Evolutionary conservation across 1,140 invertebrate genomes (phyloP).

Genomic region (Akabosia matsudoensis): DNA sequence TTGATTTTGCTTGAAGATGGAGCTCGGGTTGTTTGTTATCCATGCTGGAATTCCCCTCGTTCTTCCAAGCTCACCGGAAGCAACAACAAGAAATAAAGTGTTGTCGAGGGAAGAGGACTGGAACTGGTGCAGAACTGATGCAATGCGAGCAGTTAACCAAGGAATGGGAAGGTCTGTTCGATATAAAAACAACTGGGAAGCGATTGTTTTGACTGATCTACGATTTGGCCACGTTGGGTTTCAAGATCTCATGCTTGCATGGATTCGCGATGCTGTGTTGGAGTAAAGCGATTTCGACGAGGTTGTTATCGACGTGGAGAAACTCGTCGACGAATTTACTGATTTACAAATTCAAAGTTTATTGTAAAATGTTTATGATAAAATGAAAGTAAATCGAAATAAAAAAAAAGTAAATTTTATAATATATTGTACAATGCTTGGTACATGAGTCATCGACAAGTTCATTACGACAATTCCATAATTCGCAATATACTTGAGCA

Average conservation of each 20-base stretch:
- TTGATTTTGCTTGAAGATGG: constrained; percentile 63
- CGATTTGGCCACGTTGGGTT: constrained; percentile 54
- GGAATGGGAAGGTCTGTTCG: constrained; percentile 57
- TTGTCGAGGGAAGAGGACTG: constrained; percentile 18
- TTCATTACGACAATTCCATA: no score
- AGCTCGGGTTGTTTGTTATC: constrained; percentile 61
- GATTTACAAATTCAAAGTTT: no score
- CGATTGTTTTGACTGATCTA: constrained; percentile 58
- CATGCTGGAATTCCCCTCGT: constrained; percentile 27
- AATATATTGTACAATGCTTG: no score
- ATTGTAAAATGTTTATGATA: no score
- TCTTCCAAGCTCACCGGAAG: not conserved
- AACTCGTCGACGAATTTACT: no score
- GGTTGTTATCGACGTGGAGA: no score
- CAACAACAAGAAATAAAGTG: constrained; percentile 20
- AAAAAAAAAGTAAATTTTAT: no score
- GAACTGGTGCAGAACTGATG: constrained; percentile 62
- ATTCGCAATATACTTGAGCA: no score
- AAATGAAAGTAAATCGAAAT: no score
- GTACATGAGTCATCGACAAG: no score
- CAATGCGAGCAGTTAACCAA: constrained; percentile 54
- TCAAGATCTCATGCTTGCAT: constrained; percentile 33
- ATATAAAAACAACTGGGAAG: constrained; percentile 60
- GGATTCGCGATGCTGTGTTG: not conserved
- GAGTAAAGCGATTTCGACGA: not conserved